A percentile compares a stretch with the other conserved stretches of the same genome.
phyloP scores from a whole-genome alignment of 2,888 invertebrate genomes.

The Sphecodes monilicornis region DNA sequence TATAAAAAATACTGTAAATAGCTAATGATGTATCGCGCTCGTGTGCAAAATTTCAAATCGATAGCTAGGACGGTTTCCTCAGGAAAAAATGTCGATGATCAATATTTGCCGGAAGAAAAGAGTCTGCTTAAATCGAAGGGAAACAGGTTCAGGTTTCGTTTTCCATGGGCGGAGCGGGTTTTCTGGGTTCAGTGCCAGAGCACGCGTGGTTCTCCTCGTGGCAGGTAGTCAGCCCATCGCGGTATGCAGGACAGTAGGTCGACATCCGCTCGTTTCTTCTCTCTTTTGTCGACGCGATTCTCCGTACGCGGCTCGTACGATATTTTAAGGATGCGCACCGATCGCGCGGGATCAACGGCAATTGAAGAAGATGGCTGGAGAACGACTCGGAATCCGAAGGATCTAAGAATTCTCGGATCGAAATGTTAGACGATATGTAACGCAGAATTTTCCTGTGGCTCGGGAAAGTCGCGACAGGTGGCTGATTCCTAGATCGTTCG shows the following conservation, averaged over 20 bases:
- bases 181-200: neutral
- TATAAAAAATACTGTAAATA: too few relatives aligned
- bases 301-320: neutral
- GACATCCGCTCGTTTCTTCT: slow-evolving; percentile 52
- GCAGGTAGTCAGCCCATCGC: slow-evolving; percentile 35
- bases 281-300: slow-evolving; percentile 3
- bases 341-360: neutral
- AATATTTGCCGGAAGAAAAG: too few relatives aligned
- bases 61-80: too few relatives aligned
- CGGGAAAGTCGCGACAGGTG: slow-evolving; percentile 11
- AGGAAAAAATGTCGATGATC: too few relatives aligned
- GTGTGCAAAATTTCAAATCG: too few relatives aligned
- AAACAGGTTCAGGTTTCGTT: neutral
- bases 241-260: slow-evolving; percentile 83
- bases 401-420: neutral
- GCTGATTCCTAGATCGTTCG: neutral
- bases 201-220: slow-evolving; percentile 26
- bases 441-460: neutral
- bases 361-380: neutral
- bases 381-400: too few relatives aligned
- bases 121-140: too few relatives aligned
- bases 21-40: too few relatives aligned
- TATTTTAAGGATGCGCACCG: slow-evolving; percentile 19
- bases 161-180: neutral
- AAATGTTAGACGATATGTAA: too few relatives aligned